phyloP scores from a whole-genome alignment of 1,140 invertebrate genomes.

The Yoshiicerus persimilis region DNA sequence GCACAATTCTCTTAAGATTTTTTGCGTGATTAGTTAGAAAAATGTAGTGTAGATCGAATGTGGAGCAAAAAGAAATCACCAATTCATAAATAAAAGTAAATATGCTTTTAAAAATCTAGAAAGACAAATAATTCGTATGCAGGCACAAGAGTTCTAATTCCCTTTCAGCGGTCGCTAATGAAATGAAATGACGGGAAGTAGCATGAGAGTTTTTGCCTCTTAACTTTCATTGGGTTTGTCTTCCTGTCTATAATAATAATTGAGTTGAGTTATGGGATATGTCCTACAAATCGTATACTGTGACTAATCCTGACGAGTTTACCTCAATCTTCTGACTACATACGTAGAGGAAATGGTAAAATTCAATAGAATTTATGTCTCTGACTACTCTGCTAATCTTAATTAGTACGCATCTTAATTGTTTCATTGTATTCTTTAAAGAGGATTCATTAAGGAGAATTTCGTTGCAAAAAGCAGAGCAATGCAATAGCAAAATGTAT shows the following conservation, averaged over 20 bases:
- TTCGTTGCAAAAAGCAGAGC: not conserved
- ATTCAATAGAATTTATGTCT: not conserved
- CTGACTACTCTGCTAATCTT: not conserved
- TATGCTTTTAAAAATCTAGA: not conserved
- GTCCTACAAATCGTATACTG: not conserved
- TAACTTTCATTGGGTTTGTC: not conserved
- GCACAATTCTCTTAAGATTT: not conserved
- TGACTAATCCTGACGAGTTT: not conserved
- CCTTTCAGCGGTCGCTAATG: constrained; percentile 8
- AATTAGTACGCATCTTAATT: not conserved
- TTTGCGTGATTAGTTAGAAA: not conserved
- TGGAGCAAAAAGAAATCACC: not conserved
- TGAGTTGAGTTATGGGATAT: not conserved
- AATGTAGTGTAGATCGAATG: not conserved
- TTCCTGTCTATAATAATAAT: not conserved
- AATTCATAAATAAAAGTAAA: not conserved
- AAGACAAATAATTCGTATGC: too few species aligned
- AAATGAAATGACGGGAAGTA: not conserved
- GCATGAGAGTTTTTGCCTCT: not conserved
- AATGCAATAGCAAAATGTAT: not conserved
- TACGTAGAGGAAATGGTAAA: not conserved
- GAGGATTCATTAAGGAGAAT: not conserved
- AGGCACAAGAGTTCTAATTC: not conserved
- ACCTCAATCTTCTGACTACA: not conserved
- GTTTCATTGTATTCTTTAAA: not conserved